Percentiles rank a stretch among this genome's conserved stretches.
Conservation (phyloP, 2,888 invertebrate species). For the Polyommatus icarus region DNA sequence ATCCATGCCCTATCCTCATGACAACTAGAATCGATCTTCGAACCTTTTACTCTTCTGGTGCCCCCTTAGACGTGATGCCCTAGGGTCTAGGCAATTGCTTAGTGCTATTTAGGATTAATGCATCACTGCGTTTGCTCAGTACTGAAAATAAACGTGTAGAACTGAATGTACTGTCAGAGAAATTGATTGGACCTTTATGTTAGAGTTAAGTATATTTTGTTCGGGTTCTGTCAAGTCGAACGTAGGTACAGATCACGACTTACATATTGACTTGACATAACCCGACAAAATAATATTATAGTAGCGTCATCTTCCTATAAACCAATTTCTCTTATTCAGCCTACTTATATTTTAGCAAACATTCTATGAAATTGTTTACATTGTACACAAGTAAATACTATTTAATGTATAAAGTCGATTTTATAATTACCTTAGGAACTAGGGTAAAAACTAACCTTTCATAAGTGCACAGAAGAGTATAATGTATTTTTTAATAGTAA, state of each 20-base stretch:
- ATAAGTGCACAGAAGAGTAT: neutral
- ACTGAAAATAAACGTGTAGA: neutral
- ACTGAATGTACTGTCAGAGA: neutral
- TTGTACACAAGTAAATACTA: neutral
- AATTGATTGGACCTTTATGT: too few relatives aligned
- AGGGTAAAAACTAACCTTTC: neutral
- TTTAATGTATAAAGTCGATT: neutral
- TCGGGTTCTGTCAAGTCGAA: neutral
- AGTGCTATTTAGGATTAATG: too few relatives aligned
- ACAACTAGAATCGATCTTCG: too few relatives aligned
- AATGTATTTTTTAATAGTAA: neutral
- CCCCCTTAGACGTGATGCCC: too few relatives aligned
- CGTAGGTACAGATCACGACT: too few relatives aligned
- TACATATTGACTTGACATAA: too few relatives aligned
- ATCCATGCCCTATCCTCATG: too few relatives aligned
- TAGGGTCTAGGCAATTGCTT: too few relatives aligned
- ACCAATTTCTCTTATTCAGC: too few relatives aligned
- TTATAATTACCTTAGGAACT: neutral
- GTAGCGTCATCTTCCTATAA: neutral
- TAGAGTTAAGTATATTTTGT: too few relatives aligned
- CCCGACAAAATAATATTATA: neutral
- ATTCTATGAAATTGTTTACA: neutral
- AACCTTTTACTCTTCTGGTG: too few relatives aligned
- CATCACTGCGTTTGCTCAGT: too few relatives aligned
- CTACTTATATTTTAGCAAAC: neutral